These are phyloP conservation scores for Raja brachyura DNA, from an alignment of 2,113 vertebrate species.

Conservation along the genomic window DNA sequence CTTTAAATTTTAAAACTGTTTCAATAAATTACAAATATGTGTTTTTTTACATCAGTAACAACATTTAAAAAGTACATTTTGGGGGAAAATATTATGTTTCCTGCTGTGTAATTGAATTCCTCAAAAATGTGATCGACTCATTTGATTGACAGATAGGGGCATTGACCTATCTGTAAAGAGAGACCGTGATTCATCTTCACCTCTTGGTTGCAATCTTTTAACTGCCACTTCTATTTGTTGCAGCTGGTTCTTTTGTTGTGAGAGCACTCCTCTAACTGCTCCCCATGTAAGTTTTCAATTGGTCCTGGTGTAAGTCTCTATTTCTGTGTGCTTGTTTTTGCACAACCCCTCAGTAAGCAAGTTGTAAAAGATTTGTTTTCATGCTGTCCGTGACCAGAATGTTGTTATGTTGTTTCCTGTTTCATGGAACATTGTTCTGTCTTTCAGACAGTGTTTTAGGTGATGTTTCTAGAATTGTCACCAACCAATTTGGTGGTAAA, in stretches of 20 bases:
- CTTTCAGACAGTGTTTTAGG: neutral
- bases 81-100: neutral
- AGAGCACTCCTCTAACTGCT: constrained; percentile 12
- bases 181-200: neutral
- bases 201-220: constrained; percentile 30
- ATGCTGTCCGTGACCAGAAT: neutral
- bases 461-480: neutral
- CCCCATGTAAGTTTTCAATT: constrained; percentile 5
- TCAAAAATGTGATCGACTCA: constrained; percentile 19
- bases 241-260: constrained; percentile 22
- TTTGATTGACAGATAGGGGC: neutral
- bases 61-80: neutral
- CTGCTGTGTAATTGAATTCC: constrained; percentile 13
- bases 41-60: constrained; percentile 8
- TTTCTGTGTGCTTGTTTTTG: neutral
- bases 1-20: neutral
- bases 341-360: constrained; percentile 8
- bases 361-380: neutral
- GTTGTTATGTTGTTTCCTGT: neutral
- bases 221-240: constrained; percentile 1
- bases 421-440: neutral
- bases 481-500: neutral
- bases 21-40: neutral
- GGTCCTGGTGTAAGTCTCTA: neutral
- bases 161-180: constrained; percentile 17